Base-by-base conservation (phyloP, 2,113 vertebrate genomes). In the Elanoides forficatus region DNA sequence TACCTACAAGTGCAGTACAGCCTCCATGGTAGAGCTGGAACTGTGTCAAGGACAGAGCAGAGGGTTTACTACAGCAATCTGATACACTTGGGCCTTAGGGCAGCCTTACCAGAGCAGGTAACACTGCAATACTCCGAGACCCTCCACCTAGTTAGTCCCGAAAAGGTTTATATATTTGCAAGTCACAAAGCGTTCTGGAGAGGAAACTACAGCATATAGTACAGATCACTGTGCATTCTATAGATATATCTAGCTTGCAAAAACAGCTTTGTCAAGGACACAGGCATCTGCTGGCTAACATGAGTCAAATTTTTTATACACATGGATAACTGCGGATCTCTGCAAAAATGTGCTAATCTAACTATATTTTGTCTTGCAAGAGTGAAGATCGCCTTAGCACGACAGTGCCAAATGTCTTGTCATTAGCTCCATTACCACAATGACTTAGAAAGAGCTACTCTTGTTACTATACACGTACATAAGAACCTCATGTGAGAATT, bases 191-290 rank as follows among this genome's bases (percentile, higher is more conserved):
- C 34, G 58, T 86, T 92, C 78, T 17, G 22, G 32, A 82, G 30
- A 60, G 17, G 62, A 67, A 72, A 32, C 10, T 5, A 6, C 6
- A 6, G 55, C 73, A 81, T 48, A 53, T 2, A 62, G 26, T 32
- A 75, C 23, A 34, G 5, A 59, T 40, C 29, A 32, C 48, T 68
- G 72, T 42, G 34, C 23, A 68, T 62, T 70, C 65, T 25, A 13
- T 1, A 55, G 27, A 20, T 11, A 8, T 2, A 62, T 43, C 42
- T 75, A 19, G 55, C 50, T 36, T 56, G 65, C 38, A 93, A 92
- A 92, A 76, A 38, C 67, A 89, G 50, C 47, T 95, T 92, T 92
- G 81, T 85, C 90, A 97, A 97, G 81, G 94, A 73, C 94, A 94
- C 10, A 32, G 81, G 59, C 84, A 94, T 88, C 93, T 95, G 93